Conservation (phyloP, 2,888 invertebrate genomes). For the Clistopyga incitator region DNA sequence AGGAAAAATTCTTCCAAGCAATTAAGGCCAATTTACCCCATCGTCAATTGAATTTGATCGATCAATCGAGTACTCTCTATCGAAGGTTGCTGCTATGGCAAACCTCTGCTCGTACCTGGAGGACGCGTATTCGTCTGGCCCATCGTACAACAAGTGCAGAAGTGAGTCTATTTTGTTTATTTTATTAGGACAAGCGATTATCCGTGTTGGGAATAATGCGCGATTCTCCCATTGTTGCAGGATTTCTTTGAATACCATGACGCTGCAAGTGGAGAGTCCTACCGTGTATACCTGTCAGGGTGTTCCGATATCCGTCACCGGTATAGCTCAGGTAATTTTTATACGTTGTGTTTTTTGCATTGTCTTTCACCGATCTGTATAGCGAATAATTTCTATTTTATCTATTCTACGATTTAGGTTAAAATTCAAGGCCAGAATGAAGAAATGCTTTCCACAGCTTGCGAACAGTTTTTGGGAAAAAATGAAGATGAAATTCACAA, state of each 20-base stretch:
- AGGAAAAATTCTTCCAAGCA: no score
- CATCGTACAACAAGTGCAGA: conserved; percentile 93
- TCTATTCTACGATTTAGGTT: conserved; percentile 85
- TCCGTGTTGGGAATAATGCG: neutral
- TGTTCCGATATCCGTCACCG: conserved; percentile 98
- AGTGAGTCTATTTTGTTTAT: conserved; percentile 83
- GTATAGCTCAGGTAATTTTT: conserved; percentile 94
- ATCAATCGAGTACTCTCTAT: conserved; percentile 55
- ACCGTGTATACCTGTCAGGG: conserved; percentile 98
- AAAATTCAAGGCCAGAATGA: conserved; percentile 96
- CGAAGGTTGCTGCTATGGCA: conserved; percentile 97
- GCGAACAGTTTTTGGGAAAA: conserved; percentile 97
- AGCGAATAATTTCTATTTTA: neutral
- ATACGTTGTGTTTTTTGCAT: conserved; percentile 37
- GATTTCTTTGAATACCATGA: conserved; percentile 98
- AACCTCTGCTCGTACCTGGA: conserved; percentile 96
- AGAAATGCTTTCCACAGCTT: conserved; percentile 95
- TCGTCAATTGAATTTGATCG: neutral
- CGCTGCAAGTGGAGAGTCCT: conserved; percentile 97
- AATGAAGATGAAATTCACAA: conserved; percentile 94
- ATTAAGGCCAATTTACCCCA: neutral
- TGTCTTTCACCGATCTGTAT: neutral
- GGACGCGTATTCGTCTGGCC: conserved; percentile 99
- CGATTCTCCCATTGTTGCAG: conserved; percentile 84
- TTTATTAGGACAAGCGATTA: neutral